Conservation (phyloP, 2,113 vertebrate species). For the Neolamprologus cancellatus region DNA sequence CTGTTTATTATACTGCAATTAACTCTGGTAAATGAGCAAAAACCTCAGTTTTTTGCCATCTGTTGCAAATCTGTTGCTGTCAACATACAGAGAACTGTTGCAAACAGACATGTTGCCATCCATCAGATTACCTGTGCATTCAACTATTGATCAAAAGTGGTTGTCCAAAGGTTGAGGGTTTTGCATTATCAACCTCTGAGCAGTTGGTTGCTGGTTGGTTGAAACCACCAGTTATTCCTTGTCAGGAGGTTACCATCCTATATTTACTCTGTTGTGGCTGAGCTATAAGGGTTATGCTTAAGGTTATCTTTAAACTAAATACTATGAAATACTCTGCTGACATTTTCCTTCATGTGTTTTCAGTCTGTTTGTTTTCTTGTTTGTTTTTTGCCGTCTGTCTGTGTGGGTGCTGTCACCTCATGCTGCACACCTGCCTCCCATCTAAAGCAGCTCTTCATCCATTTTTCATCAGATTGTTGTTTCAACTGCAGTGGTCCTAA, state of each 20-base stretch:
- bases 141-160: not conserved
- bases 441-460: not conserved
- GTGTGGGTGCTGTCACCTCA: not conserved
- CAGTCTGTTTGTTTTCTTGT: not conserved
- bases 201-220: not conserved
- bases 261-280: not conserved
- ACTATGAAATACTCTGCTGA: not conserved
- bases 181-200: not conserved
- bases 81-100: not conserved
- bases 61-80: not conserved
- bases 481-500: not conserved
- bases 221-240: not conserved
- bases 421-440: not conserved
- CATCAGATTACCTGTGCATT: not conserved
- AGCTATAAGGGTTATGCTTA: not conserved
- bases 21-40: not conserved
- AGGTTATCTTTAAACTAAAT: not conserved
- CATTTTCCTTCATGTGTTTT: not conserved
- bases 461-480: not conserved
- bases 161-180: not conserved
- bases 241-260: not conserved
- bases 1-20: not conserved
- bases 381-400: not conserved
- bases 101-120: not conserved
- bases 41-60: not conserved